Conservation (phyloP, 2,113 vertebrate genomes). For the Sorex fumeus region DNA sequence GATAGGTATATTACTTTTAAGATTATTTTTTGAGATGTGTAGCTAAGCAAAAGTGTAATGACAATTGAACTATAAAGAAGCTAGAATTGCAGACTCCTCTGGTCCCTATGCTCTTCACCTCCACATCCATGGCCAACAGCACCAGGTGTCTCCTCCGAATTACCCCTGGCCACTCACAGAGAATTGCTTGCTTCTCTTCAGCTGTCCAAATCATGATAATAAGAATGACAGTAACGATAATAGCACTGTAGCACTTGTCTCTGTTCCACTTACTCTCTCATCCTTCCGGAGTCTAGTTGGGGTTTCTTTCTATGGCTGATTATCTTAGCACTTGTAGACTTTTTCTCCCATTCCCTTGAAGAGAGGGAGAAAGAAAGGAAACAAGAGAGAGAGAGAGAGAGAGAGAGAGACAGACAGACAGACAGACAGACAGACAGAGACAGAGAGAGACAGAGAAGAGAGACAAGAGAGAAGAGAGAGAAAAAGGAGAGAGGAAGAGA, state of each 20-base stretch:
- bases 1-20: not conserved
- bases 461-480: no score
- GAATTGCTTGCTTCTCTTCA: not conserved
- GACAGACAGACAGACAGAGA: no score
- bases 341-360: not conserved
- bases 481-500: no score
- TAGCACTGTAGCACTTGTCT: not conserved
- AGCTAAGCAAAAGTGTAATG: not conserved
- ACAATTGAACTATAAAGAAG: not conserved
- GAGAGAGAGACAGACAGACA: no score
- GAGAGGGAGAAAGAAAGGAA: not conserved
- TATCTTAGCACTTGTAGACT: not conserved
- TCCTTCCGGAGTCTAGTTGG: not conserved
- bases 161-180: not conserved
- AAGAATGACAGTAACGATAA: not conserved
- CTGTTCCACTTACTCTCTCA: not conserved
- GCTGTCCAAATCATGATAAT: not conserved
- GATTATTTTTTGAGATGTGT: not conserved
- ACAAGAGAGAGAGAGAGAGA: no score
- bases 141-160: not conserved
- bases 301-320: not conserved
- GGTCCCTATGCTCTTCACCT: not conserved
- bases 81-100: not conserved
- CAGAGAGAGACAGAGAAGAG: no score
- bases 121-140: not conserved